Evolutionary conservation across 2,888 invertebrate genomes (phyloP).

Genomic region (Gerosis bhagava): DNA sequence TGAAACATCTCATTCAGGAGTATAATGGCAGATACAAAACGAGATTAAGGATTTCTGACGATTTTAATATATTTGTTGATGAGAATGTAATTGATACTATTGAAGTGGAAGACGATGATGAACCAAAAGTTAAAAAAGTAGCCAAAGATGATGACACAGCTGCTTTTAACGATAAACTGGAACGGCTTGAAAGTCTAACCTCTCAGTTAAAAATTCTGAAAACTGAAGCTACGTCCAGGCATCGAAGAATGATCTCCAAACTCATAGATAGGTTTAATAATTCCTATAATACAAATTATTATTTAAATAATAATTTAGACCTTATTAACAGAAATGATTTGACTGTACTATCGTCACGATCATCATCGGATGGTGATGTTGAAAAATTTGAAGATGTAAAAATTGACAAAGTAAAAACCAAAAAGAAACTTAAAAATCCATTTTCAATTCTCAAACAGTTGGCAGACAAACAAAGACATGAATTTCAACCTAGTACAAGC

Average conservation of each 20-base stretch:
- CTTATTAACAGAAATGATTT: constrained; percentile 53
- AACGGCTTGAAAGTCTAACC: constrained; percentile 50
- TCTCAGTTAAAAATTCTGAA: constrained; percentile 50
- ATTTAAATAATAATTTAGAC: constrained; percentile 50
- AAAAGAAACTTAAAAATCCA: constrained; percentile 62
- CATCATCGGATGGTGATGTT: too few species aligned
- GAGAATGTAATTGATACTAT: constrained; percentile 60
- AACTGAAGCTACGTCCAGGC: constrained; percentile 45
- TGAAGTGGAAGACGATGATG: constrained; percentile 58
- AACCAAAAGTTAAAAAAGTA: constrained; percentile 45
- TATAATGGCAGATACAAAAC: constrained; percentile 58
- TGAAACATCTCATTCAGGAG: constrained; percentile 50
- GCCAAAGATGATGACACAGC: constrained; percentile 36
- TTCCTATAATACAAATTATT: constrained; percentile 59
- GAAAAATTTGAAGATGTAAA: too few species aligned
- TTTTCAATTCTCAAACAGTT: constrained; percentile 60
- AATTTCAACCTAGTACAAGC: constrained; percentile 21
- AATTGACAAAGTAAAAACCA: too few species aligned
- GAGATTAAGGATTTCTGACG: constrained; percentile 45
- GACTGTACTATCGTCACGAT: constrained; percentile 54
- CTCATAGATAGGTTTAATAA: constrained; percentile 64
- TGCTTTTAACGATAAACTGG: constrained; percentile 49
- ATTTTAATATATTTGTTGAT: constrained; percentile 48
- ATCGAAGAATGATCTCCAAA: constrained; percentile 59
- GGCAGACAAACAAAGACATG: constrained; percentile 41